Conservation (phyloP, 2,113 vertebrate genomes). For the Diadophis punctatus region DNA sequence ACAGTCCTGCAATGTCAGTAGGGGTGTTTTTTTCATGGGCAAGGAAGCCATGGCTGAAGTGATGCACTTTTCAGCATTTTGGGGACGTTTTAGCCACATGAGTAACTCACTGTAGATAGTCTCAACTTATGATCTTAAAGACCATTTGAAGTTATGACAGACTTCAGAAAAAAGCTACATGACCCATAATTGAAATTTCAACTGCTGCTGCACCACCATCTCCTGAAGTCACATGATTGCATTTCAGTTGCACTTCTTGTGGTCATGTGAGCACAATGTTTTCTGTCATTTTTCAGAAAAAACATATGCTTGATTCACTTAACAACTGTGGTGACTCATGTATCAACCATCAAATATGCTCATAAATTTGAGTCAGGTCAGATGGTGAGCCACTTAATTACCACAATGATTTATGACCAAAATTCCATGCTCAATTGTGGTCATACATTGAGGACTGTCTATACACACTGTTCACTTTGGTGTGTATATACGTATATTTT, state of each 20-base stretch:
- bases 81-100: background rate
- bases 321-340: background rate
- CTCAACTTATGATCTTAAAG: background rate
- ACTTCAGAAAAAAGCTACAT: background rate
- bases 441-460: background rate
- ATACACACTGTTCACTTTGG: background rate
- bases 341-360: too few relatives aligned
- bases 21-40: background rate
- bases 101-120: background rate
- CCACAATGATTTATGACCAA: background rate
- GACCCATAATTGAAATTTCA: background rate
- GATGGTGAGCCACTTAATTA: background rate
- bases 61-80: background rate
- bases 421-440: background rate
- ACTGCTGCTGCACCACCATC: background rate
- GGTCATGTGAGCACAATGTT: background rate
- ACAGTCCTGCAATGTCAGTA: background rate
- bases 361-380: too few relatives aligned
- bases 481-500: background rate
- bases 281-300: background rate
- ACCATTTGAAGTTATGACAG: background rate
- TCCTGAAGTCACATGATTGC: background rate
- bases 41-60: background rate
- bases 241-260: background rate
- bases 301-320: background rate